Percentiles rank a stretch among this genome's conserved stretches.
These are phyloP conservation scores for Drosophila demipolita DNA, from an alignment of 2,888 invertebrate genomes.

Conservation along the genomic window DNA sequence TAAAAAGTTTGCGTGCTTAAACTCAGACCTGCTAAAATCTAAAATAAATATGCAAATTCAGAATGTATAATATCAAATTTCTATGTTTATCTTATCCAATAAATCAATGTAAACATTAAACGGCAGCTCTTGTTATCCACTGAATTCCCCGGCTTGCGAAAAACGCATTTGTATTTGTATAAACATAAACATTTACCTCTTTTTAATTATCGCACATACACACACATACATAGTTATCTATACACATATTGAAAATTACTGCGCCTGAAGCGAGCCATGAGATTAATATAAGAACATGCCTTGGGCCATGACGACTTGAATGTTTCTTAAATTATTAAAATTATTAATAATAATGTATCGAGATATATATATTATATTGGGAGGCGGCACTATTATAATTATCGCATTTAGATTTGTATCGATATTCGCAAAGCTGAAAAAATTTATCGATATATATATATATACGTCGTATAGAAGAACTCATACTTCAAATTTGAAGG, in stretches of 20 bases:
- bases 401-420: not conserved
- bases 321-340: not conserved
- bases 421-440: not conserved
- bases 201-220: not conserved
- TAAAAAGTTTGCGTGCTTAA: not conserved
- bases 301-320: not conserved
- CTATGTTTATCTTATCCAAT: not conserved
- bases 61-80: not conserved
- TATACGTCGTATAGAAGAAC: no score
- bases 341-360: not conserved
- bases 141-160: not conserved
- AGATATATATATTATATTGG: not conserved
- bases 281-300: not conserved
- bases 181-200: not conserved
- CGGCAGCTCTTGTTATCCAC: not conserved
- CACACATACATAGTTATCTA: not conserved
- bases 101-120: not conserved
- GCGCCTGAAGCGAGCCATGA: no score
- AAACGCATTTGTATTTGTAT: not conserved
- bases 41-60: not conserved
- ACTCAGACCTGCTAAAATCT: not conserved
- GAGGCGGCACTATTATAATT: not conserved
- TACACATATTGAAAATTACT: not conserved
- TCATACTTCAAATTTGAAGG: not conserved
- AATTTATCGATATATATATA: not conserved